Conservation (phyloP, 1,140 invertebrate genomes). For the Drosophila teissieri region DNA sequence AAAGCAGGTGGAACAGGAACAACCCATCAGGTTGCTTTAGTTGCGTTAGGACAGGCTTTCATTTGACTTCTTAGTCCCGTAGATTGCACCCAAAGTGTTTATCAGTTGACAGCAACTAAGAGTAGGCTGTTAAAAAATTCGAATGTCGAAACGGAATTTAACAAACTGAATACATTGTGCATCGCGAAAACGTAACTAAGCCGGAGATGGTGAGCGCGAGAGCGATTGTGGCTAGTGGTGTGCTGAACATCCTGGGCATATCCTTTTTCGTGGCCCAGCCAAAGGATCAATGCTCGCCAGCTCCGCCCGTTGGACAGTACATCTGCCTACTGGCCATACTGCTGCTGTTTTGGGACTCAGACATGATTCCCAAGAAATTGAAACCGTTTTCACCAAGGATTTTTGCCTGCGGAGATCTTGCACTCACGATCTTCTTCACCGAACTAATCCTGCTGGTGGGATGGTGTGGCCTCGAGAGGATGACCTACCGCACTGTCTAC, state of each 20-base stretch:
- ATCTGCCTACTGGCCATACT: conserved; percentile 31
- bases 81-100: conserved; percentile 16
- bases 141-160: conserved; percentile 8
- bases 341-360: conserved; percentile 32
- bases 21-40: not conserved
- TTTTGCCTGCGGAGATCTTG: conserved; percentile 22
- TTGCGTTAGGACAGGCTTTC: not conserved
- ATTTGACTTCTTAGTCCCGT: conserved; percentile 2
- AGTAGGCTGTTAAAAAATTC: conserved; percentile 19
- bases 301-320: conserved; percentile 3
- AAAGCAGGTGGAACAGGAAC: not conserved
- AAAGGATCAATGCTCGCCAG: conserved; percentile 18
- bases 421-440: conserved; percentile 36
- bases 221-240: conserved; percentile 27
- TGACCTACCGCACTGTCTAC: conserved; percentile 4
- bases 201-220: conserved; percentile 40
- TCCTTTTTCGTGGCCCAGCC: conserved; percentile 36
- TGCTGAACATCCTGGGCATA: conserved; percentile 40
- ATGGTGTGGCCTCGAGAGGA: conserved; percentile 41
- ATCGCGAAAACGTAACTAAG: not conserved
- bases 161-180: too few species aligned
- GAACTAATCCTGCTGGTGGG: conserved; percentile 30
- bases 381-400: conserved; percentile 13
- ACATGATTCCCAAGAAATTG: conserved; percentile 35
- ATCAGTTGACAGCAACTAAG: conserved; percentile 6